Base-by-base conservation (phyloP, 1,140 invertebrate species). In the Chironomus tepperi region DNA sequence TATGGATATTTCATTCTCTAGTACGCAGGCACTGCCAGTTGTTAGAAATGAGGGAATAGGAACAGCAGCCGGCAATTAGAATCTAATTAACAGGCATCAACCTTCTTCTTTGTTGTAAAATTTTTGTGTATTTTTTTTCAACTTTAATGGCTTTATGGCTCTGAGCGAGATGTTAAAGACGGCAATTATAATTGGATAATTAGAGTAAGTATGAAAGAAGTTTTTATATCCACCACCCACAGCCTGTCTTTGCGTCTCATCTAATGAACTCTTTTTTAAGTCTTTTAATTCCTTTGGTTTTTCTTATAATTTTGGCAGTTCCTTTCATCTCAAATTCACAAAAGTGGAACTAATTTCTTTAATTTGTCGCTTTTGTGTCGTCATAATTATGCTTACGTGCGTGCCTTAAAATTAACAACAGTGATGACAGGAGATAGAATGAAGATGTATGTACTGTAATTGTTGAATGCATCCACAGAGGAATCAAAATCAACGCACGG, bases 171-270 rank as follows among this genome's bases (percentile, higher is more conserved):
- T 18, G 16, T 21, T 19, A 8, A 10, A 70, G 16, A 19, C 19
- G 16, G 16, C 19, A 18, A 70, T 70, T 70, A 70, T 70, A 70
- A 70, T 70, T 70, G 65, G 65, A 70, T 70, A 70, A 70, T 70
- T 70, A 70, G 65, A 70, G 47, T 8, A 47, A 47, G n/a, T 47
- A 67, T 8, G 12, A 67, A 18, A 67, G n/a, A 18, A 70, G 8
- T 70, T 70, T 70, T 70, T 34, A 34, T 5, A 34, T 34, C 24
- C 24, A 2, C 24, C 24, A 34, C 24, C 24, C 24, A 34, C 24
- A 2, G 5, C 24, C 24, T 34, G 2, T 34, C 5, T 5, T 34
- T 34, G n/a, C 24, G 2, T 34, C 24, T 5, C 5, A 2, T 70
- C 19, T 70, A 70, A 18, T 19, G 65, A 57, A 57, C 47, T 57